Percentiles rank a stretch among this genome's conserved stretches.
phyloP scores from a whole-genome alignment of 2,888 invertebrate genomes.

The Sarcophaga variegata region DNA sequence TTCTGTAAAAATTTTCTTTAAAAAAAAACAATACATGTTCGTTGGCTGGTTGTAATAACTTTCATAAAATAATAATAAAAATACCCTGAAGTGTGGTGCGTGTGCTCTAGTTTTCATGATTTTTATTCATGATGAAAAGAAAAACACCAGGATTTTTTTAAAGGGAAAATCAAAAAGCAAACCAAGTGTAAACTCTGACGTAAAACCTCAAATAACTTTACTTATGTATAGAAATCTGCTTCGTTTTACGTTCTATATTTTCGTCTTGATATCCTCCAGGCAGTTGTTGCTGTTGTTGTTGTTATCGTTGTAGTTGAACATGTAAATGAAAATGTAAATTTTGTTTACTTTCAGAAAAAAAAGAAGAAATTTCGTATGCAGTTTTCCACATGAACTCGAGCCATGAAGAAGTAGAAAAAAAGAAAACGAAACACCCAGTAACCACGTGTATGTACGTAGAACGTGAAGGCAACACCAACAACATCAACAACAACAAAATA shows the following conservation, averaged over 20 bases:
- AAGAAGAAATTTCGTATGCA: neutral
- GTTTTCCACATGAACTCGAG: constrained; percentile 28
- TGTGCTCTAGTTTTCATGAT: constrained; percentile 47
- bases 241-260: neutral
- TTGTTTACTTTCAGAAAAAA: neutral
- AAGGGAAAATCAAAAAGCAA: neutral
- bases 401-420: neutral
- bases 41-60: no score
- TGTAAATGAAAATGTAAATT: neutral
- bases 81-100: constrained; percentile 25
- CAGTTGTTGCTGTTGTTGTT: no score
- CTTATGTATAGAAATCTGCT: neutral
- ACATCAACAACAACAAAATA: neutral
- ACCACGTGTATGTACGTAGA: constrained; percentile 11
- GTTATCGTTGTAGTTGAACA: neutral
- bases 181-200: neutral
- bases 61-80: neutral
- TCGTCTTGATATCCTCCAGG: neutral
- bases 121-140: neutral
- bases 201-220: neutral
- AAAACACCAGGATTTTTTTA: constrained; percentile 1
- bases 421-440: neutral
- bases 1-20: neutral
- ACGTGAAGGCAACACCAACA: neutral
- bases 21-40: neutral